Evolutionary conservation across 2,797 vertebrate species (phyloP), one percentile per base, ranked within the genome.

Genomic region (Limnodromus scolopaceus): DNA sequence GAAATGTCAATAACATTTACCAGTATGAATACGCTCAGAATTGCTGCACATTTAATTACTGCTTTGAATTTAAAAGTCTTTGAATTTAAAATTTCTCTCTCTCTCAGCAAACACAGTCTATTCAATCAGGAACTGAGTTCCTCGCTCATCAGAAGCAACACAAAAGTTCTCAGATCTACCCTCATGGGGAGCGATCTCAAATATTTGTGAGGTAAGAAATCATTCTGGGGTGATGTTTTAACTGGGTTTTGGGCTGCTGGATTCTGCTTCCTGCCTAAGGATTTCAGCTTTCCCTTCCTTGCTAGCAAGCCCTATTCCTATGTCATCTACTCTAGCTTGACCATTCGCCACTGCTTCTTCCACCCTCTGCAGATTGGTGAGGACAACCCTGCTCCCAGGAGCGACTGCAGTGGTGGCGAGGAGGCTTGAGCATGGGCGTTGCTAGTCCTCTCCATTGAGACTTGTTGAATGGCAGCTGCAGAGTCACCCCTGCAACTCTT

Each of bases 341-440:
- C n/a, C 13, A 3, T 49, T 49, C 41, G 10, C 43, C 23, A 9
- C 27, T 15, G 32, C 10, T 41, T 41, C 41, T 83, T 84, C 39
- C 32, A 36, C 18, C 6, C 30, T 46, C 32, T 41, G 55, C 34
- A 87, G 16, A 18, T 16, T 43, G 45, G 30, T 23, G 2, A 86
- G 14, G 16, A 54, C 53, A 90, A 2, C 13, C 15, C 23, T 22
- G 23, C 6, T 71, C 19, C 16, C 49, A 41, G 41, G 43, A 90
- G 13, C 0, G 1, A 32, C 18, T 0, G 0, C 43, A 74, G 13
- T 0, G 0, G 14, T 30, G 49, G 7, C 0, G 4, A 58, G 27
- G 54, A 43, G 30, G 2, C 15, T 63, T 39, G 63, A 60, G 6
- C 41, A 36, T 17, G 54, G 48, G 2, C 43, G 38, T 14, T 63